A percentile compares a stretch with the other conserved stretches of the same genome.
These are phyloP conservation scores for Seriola dumerili DNA, from an alignment of 2,113 vertebrate genomes.

Conservation along the genomic window DNA sequence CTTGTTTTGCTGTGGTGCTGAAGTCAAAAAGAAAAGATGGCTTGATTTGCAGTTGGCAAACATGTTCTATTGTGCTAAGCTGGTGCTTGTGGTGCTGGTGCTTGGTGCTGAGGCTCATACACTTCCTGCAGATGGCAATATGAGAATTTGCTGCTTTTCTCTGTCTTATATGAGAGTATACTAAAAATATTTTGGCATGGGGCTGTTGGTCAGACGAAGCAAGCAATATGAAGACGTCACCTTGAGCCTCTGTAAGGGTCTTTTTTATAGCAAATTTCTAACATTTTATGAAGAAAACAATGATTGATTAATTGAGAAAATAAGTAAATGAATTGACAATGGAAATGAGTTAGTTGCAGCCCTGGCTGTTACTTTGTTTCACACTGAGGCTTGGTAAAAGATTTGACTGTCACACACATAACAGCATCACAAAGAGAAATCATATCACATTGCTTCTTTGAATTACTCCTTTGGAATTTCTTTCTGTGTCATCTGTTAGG, in stretches of 20 bases:
- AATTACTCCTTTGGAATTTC: constrained; percentile 8
- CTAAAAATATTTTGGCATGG: too few species aligned
- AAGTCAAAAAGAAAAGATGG: background rate
- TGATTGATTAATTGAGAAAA: background rate
- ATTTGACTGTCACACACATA: background rate
- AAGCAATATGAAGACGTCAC: background rate
- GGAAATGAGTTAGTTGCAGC: background rate
- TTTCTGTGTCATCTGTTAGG: constrained; percentile 17
- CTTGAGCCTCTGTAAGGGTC: background rate
- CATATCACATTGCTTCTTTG: background rate
- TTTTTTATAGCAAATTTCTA: too few species aligned
- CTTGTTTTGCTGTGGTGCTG: background rate
- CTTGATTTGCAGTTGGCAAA: background rate
- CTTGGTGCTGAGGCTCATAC: too few species aligned
- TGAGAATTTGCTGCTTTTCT: too few species aligned
- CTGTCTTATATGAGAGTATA: too few species aligned
- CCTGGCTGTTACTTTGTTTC: background rate
- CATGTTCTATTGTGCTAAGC: background rate
- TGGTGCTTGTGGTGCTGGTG: background rate
- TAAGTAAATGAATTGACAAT: background rate
- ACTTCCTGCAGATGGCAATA: background rate
- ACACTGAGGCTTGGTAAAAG: background rate
- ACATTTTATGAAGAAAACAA: background rate
- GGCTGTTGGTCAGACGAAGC: background rate
- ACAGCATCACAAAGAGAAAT: background rate